A percentile compares a stretch with the other conserved stretches of the same genome.
Evolutionary conservation across 35 echinoderm and acorn worm species (phyloP).

Genomic region (Patiria miniata): DNA sequence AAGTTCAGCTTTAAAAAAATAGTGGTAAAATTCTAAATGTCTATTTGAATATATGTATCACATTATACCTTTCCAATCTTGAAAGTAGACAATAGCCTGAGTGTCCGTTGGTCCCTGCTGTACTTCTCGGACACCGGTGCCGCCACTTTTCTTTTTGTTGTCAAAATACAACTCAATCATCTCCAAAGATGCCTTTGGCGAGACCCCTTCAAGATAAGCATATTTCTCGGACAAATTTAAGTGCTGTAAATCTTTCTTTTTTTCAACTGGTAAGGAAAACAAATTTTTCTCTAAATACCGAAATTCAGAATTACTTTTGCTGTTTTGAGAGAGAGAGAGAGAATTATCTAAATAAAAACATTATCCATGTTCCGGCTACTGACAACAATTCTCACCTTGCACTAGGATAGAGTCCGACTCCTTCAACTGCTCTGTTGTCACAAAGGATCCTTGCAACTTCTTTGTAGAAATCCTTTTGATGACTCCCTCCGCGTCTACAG

Average conservation of each 20-base stretch:
- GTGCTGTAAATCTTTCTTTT: too few species aligned
- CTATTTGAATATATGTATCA: not conserved
- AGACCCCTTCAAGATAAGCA: not conserved
- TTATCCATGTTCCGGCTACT: not conserved
- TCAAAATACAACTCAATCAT: constrained; percentile 53
- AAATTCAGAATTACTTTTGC: not conserved
- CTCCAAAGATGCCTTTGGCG: not conserved
- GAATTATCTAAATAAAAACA: not conserved
- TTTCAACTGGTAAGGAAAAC: too few species aligned
- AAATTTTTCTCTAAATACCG: too few species aligned
- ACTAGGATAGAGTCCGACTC: not conserved
- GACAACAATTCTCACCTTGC: not conserved
- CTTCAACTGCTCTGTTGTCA: not conserved
- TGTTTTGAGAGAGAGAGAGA: not conserved
- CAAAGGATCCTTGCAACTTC: not conserved
- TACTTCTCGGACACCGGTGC: constrained; percentile 24
- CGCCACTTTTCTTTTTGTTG: constrained; percentile 51
- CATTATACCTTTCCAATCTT: constrained; percentile 37
- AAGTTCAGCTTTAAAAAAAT: too few species aligned
- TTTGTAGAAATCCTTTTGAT: not conserved
- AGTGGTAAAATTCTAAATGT: not conserved
- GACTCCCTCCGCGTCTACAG: not conserved
- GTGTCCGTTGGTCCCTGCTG: not conserved
- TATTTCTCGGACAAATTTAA: too few species aligned
- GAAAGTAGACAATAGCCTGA: constrained; percentile 38